These are phyloP conservation scores for Hylaeus anthracinus DNA, from an alignment of 1,140 invertebrate species.

Conservation along the genomic window DNA sequence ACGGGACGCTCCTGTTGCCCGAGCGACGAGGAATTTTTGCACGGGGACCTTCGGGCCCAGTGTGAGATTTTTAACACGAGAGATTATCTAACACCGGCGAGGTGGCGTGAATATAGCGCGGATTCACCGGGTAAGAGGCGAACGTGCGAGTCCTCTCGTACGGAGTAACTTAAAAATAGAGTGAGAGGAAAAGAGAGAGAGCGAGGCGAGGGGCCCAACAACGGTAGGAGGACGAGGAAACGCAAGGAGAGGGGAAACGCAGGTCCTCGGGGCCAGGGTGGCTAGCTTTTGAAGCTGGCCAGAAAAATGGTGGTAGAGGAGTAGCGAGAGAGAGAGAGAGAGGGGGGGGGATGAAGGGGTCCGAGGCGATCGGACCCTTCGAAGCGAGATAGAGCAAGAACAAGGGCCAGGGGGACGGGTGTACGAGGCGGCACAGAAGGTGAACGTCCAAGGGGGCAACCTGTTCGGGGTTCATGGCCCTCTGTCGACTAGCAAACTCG, in stretches of 20 bases:
- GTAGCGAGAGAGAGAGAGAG: conserved; percentile 49
- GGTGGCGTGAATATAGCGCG: conserved; percentile 44
- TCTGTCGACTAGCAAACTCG: conserved; percentile 78
- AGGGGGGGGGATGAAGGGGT: conserved; percentile 45
- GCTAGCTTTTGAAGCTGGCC: conserved; percentile 60
- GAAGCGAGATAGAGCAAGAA: conserved; percentile 49
- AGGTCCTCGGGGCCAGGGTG: conserved; percentile 62
- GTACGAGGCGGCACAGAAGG: conserved; percentile 74
- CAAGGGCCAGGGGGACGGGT: conserved; percentile 64
- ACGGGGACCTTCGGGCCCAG: conserved; percentile 21
- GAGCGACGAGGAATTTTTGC: conserved; percentile 35
- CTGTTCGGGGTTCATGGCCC: conserved; percentile 82
- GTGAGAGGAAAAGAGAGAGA: conserved; percentile 19
- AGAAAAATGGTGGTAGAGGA: conserved; percentile 51
- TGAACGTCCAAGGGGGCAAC: conserved; percentile 81
- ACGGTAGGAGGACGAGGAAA: not conserved
- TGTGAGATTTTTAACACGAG: conserved; percentile 64
- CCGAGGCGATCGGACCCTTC: conserved; percentile 50
- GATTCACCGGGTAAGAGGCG: conserved; percentile 26
- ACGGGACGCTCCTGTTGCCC: not conserved
- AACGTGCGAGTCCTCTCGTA: conserved; percentile 14
- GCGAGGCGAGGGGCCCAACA: conserved; percentile 4
- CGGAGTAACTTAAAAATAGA: conserved; percentile 17
- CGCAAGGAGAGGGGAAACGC: conserved; percentile 43
- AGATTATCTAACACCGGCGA: conserved; percentile 74